Percentiles rank a stretch among this genome's conserved stretches.
phyloP scores from a whole-genome alignment of 2,888 invertebrate species.

The Kuschelorhynchus macadamiae region DNA sequence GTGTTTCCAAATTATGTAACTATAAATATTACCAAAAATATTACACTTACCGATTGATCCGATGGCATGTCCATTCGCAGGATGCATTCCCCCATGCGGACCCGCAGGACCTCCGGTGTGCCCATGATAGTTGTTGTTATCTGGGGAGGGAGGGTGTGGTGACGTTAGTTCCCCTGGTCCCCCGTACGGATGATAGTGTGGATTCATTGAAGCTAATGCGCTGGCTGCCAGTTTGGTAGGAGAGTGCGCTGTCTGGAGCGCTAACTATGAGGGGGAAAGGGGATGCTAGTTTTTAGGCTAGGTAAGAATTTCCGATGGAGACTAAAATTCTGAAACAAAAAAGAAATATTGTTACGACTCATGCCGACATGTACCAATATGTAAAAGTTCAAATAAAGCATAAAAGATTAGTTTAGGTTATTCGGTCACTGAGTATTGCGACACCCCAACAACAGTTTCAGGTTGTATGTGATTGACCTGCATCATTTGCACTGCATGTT shows the following conservation, averaged over 20 bases:
- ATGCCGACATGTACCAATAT: too few species aligned
- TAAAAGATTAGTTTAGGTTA: too few species aligned
- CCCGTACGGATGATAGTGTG: constrained; percentile 87
- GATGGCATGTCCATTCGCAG: constrained; percentile 69
- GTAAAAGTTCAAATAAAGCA: too few species aligned
- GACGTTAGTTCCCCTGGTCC: constrained; percentile 79
- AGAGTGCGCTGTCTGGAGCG: constrained; percentile 33
- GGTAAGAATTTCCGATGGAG: too few species aligned
- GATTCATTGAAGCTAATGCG: constrained; percentile 89
- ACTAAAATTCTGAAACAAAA: background rate
- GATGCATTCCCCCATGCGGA: constrained; percentile 69
- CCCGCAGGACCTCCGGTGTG: constrained; percentile 69
- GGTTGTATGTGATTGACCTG: too few species aligned
- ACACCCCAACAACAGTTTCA: too few species aligned
- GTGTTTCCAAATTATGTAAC: too few species aligned
- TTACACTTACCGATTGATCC: constrained; percentile 65
- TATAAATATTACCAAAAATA: too few species aligned
- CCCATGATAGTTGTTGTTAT: constrained; percentile 76
- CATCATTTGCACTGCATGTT: too few species aligned
- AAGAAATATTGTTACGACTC: background rate
- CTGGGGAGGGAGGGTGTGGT: constrained; percentile 83
- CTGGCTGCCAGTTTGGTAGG: constrained; percentile 90
- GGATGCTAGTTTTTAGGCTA: constrained; percentile 2
- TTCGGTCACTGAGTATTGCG: too few species aligned
- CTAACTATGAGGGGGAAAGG: constrained; percentile 18